Base-by-base conservation (phyloP, 2,113 vertebrate genomes). In the Otis tarda region DNA sequence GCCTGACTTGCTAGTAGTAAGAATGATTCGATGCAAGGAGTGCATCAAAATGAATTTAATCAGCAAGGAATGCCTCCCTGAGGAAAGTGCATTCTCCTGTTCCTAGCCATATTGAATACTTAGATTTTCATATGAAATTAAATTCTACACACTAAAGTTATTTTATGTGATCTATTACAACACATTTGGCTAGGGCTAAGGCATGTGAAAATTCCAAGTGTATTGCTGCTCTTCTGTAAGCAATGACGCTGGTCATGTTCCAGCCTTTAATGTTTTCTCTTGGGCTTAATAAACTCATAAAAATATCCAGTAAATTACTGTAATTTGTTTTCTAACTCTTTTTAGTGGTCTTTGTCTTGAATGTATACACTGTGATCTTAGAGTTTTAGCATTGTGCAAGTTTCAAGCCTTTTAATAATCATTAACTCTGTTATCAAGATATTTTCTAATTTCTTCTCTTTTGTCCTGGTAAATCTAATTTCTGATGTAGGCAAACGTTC, bases 401-500 rank as follows among this genome's bases (percentile, higher is more conserved):
- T 71, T 85, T 87, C 83, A 95, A 81, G 64, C 43, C 52, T 83
- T 96, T 95, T 92, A 89, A 93, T 95, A 94, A 94, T 93, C 28
- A 90, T 94, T 96, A 94, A 79, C 60, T 91, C 59, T 85, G 39
- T 83, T 94, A 93, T 94, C 92, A 75, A 83, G 84, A 80, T 95
- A 80, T 43, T 95, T 96, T 83, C 56, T 96, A 94, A 89, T 96
- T 96, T 96, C 50, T 96, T 94, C 83, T 94, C 71, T 76, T 97
- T 97, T 95, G 87, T 96, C 78, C 81, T 78, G 31, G 52, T 92
- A 96, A 97, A 90, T 93, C 77, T 94, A 94, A 94, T 98, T 97
- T 95, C 95, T 97, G 77, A 89, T 89, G 55, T 94, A 96, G 92
- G 96, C 86, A 97, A 97, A 96, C 30, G 39, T 87, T 96, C 91